Conservation (phyloP, 1,140 invertebrate species). For the Drosophila miranda region DNA sequence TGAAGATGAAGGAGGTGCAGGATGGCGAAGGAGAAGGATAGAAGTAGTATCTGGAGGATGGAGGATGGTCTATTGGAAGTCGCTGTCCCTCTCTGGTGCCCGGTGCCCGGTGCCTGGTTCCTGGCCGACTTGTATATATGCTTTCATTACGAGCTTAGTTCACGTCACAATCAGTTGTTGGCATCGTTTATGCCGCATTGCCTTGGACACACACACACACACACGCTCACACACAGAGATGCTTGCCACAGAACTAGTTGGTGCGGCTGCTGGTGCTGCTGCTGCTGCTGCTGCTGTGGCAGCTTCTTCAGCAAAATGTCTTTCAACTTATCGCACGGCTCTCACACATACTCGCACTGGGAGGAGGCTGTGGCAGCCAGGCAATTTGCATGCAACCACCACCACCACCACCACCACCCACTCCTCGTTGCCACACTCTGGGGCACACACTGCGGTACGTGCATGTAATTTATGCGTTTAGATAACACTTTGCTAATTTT, state of each 20-base stretch:
- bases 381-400: constrained; percentile 70
- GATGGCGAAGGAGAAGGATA: not conserved
- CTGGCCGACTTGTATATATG: constrained; percentile 59
- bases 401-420: constrained; percentile 11
- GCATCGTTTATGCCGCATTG: constrained; percentile 80
- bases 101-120: constrained; percentile 16
- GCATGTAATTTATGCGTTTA: constrained; percentile 81
- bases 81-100: constrained; percentile 23
- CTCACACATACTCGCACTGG: constrained; percentile 14
- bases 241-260: constrained; percentile 52
- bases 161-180: constrained; percentile 82
- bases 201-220: constrained; percentile 40
- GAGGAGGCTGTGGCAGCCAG: constrained; percentile 45
- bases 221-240: too few relatives aligned
- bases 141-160: constrained; percentile 81
- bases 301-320: constrained; percentile 77
- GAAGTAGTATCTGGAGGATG: constrained; percentile 1
- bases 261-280: constrained; percentile 1
- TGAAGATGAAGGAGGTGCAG: not conserved
- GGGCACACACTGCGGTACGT: constrained; percentile 60
- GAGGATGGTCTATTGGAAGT: constrained; percentile 53
- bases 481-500: constrained; percentile 81
- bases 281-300: constrained; percentile 53
- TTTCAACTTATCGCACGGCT: constrained; percentile 70
- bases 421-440: constrained; percentile 21